Evolutionary conservation across 2,888 invertebrate genomes (phyloP), one percentile per base, ranked within the genome.

Genomic region (Caenorhabditis imperialis): DNA sequence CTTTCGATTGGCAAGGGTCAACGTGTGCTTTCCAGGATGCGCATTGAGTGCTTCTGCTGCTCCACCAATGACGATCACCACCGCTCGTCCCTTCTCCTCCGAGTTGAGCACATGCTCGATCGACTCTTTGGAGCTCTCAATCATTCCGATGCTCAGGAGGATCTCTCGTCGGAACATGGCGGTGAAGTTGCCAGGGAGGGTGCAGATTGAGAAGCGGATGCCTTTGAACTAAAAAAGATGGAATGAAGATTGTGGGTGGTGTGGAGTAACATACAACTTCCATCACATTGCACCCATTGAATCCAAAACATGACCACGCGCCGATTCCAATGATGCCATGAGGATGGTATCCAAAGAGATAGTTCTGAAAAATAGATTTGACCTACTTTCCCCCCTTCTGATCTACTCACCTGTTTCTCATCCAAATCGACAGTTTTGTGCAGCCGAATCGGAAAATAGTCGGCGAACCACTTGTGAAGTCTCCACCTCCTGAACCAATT

Each of bases 261-360:
- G 2, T 25, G 16, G n/a, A 37, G 12, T 30, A 22, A 54, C 67
- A 37, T n/a, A 67, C 67, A 25, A 51, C 54, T 45, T 89, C 69
- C 44, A 88, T 87, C 75, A 90, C 90, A 10, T 88, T 88, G 1
- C 89, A 89, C 8, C 88, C 90, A 76, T 91, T 93, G 0, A 93
- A 93, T 0, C 92, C 92, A 89, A 96, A 95, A 40, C 93, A 92
- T 0, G 92, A 91, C 81, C 94, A 93, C 0, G 92, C 92, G 0
- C 96, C 95, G 18, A 92, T 91, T 48, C 93, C 92, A 16, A 96
- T 90, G 0, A 95, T 91, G 1, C 97, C 97, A 89, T 98, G 97
- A 0, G 97, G 97, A 89, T 94, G 96, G 70, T 92, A 92, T 5
- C 94, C 94, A 63, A 90, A 84, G 5, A 82, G 54, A 40, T 82